Conservation (phyloP, 1,140 invertebrate species). For the Helicoverpa zea region DNA sequence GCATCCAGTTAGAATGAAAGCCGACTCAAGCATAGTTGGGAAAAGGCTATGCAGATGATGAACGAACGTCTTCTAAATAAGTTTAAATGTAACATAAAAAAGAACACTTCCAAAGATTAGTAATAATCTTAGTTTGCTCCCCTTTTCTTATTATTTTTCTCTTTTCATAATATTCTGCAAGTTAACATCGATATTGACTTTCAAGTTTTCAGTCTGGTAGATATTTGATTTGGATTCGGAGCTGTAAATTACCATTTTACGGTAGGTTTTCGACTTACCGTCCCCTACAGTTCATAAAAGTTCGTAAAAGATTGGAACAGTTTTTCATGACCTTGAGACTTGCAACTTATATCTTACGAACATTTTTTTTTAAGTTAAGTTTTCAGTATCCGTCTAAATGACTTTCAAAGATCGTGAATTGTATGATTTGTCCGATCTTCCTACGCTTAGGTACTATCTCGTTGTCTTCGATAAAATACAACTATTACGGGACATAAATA, state of each 20-base stretch:
- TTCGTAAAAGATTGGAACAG: background rate
- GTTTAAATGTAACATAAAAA: background rate
- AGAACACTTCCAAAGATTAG: slow-evolving; percentile 21
- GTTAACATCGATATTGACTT: slow-evolving; percentile 6
- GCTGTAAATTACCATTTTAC: background rate
- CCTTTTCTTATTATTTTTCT: background rate
- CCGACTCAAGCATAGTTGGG: too few species aligned
- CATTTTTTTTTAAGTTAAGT: background rate
- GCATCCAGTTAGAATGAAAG: too few species aligned
- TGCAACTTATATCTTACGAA: background rate
- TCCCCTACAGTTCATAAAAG: too few species aligned
- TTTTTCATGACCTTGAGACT: background rate
- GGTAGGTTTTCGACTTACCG: background rate
- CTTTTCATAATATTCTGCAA: background rate
- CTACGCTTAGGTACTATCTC: too few species aligned
- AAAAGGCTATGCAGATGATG: too few species aligned
- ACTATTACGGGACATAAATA: too few species aligned
- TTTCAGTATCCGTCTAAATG: too few species aligned
- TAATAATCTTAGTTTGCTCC: slow-evolving; percentile 2
- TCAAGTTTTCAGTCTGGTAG: background rate
- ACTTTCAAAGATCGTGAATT: too few species aligned
- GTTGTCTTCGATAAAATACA: too few species aligned
- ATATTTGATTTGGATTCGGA: background rate
- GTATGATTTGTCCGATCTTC: too few species aligned
- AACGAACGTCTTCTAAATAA: background rate